Conservation (phyloP, 2,888 invertebrate genomes). For the Drosophila neonasuta region DNA sequence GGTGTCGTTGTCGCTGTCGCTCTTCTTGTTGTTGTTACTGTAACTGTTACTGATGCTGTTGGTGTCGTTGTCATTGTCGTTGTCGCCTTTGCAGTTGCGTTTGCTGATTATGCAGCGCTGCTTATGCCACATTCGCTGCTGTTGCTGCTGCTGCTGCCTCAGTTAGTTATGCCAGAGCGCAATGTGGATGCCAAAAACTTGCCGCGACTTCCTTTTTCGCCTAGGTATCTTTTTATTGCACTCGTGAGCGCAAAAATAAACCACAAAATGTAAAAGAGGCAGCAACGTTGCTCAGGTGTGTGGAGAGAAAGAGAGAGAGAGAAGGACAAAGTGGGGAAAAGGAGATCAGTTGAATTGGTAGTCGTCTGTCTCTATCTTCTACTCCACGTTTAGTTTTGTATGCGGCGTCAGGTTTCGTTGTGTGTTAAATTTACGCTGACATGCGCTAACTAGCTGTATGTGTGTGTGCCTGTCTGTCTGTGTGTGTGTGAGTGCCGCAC, state of each 20-base stretch:
- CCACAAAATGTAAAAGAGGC: constrained; percentile 50
- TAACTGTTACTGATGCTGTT: constrained; percentile 46
- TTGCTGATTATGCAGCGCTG: constrained; percentile 69
- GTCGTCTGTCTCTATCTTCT: constrained; percentile 14
- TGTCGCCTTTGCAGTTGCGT: constrained; percentile 36
- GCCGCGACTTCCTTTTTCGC: constrained; percentile 56
- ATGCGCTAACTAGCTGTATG: constrained; percentile 69
- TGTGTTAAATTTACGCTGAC: constrained; percentile 78
- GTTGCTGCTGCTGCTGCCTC: constrained; percentile 22
- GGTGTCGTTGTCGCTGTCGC: constrained; percentile 34
- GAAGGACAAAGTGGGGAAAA: not conserved
- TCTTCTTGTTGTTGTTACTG: constrained; percentile 21
- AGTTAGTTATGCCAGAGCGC: constrained; percentile 42
- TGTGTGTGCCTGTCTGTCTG: constrained; percentile 19
- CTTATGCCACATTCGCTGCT: constrained; percentile 23
- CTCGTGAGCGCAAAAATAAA: constrained; percentile 59
- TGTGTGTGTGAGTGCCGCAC: constrained; percentile 51
- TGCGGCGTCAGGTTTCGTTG: constrained; percentile 73
- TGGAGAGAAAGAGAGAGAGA: not conserved
- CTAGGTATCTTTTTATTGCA: constrained; percentile 70
- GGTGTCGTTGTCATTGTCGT: constrained; percentile 42
- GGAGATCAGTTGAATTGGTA: constrained; percentile 1
- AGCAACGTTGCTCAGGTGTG: not conserved
- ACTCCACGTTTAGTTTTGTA: constrained; percentile 62
- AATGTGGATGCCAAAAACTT: constrained; percentile 63